Base-by-base conservation (phyloP, 2,113 vertebrate genomes). In the Nerophis ophidion region DNA sequence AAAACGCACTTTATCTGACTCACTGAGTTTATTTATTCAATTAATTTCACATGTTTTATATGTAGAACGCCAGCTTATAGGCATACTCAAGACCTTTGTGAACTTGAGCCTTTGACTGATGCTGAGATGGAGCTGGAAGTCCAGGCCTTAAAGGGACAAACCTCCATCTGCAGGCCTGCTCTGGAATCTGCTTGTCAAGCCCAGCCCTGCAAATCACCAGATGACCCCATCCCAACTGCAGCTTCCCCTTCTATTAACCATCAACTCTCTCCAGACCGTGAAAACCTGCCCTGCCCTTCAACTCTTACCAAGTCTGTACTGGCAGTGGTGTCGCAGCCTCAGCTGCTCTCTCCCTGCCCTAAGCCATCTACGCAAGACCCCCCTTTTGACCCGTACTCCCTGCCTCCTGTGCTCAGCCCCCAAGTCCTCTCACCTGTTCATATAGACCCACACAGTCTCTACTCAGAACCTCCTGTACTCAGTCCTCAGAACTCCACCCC, bases 361-460 rank as follows among this genome's bases (percentile, higher is more conserved):
- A 52, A 36, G 16, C 59, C 47, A 1, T 52, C 55, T 11, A 15
- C 11, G 4, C 46, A 15, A 4, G 57, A 47, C 61, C 44, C 6
- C 5, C 19, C 68, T 15, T 15, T 54, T 19, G 81, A 84, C 56
- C 74, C 68, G 4, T 81, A 76, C 56, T 47, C 53, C 34, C 58
- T 74, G 14, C 85, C 85, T 42, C 87, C 87, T 2, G 67, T 78
- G 48, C 87, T 88, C 44, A 88, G 87, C 51, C 87, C 86, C 34
- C 79, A 88, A 66, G 16, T 69, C n/a, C 60, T 60, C 14, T 48
- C 65, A 48, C 17, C 4, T 4, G 57, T 15, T 45, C 11, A 64
- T 7, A 16, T 48, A 13, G 71, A 82, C 8, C 33, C 40, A 0
- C 47, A 72, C 47, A 61, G 57, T 40, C 51, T 26, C 0, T 81